Conservation (phyloP, 2,113 vertebrate genomes). For the Pampusana beccarii region DNA sequence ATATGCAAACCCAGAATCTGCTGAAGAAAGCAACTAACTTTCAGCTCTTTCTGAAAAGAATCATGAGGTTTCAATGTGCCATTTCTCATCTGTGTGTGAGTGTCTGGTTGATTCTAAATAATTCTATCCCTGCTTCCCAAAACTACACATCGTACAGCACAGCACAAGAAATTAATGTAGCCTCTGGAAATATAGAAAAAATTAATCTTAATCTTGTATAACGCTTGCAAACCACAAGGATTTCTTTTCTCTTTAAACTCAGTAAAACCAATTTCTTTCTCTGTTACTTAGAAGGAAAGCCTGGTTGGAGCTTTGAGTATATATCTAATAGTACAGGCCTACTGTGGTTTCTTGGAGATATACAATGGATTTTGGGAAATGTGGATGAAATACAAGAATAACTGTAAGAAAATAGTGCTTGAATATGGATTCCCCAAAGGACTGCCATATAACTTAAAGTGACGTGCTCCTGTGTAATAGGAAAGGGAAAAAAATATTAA, state of each 20-base stretch:
- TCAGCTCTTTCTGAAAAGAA: neutral
- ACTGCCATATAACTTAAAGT: slow-evolving; percentile 16
- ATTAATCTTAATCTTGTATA: neutral
- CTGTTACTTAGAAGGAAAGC: neutral
- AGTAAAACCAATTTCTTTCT: neutral
- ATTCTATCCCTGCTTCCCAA: neutral
- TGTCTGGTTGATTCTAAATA: neutral
- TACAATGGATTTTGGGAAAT: neutral
- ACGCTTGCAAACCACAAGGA: neutral
- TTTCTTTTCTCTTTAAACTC: neutral
- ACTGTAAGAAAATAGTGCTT: slow-evolving; percentile 9
- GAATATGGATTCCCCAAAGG: slow-evolving; percentile 19
- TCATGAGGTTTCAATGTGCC: neutral
- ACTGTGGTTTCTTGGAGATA: slow-evolving; percentile 1
- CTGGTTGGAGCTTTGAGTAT: neutral
- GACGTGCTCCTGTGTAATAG: slow-evolving; percentile 25
- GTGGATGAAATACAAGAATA: slow-evolving; percentile 21
- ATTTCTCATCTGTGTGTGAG: neutral
- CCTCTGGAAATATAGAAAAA: neutral
- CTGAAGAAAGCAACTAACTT: neutral
- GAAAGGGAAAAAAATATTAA: slow-evolving; percentile 4
- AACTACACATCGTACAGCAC: neutral
- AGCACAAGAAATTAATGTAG: neutral
- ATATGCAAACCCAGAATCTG: neutral
- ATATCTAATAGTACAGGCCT: neutral